These are phyloP conservation scores for Pangasius krempfi DNA, from an alignment of 2,797 vertebrate genomes.

Conservation along the genomic window DNA sequence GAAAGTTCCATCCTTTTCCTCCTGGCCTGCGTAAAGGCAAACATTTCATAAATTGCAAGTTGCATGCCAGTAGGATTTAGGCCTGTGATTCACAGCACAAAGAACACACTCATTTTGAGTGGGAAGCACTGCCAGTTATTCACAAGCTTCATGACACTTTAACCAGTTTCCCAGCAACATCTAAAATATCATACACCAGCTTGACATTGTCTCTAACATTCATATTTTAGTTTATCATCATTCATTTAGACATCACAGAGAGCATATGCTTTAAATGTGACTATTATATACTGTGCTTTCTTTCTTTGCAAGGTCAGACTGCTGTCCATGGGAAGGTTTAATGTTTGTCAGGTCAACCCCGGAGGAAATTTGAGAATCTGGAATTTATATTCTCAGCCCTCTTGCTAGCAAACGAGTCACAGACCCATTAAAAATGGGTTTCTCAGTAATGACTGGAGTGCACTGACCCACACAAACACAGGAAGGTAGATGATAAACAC, in stretches of 20 bases:
- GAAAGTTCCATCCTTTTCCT: constrained; percentile 41
- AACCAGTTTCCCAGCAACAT: constrained; percentile 33
- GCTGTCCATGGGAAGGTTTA: constrained; percentile 15
- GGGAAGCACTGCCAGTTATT: constrained; percentile 39
- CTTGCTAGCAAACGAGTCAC: constrained; percentile 11
- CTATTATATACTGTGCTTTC: not conserved
- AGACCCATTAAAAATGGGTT: constrained; percentile 24
- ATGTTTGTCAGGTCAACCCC: constrained; percentile 15
- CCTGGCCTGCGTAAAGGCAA: constrained; percentile 43
- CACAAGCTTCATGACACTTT: constrained; percentile 43
- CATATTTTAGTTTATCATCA: not conserved
- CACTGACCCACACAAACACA: constrained; percentile 43
- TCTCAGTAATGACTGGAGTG: constrained; percentile 26
- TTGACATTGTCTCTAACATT: not conserved
- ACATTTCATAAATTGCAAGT: constrained; percentile 43
- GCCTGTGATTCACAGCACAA: constrained; percentile 45
- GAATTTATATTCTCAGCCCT: constrained; percentile 18
- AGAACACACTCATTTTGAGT: constrained; percentile 39
- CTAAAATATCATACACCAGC: constrained; percentile 5
- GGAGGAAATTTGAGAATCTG: constrained; percentile 16
- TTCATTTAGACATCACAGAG: not conserved
- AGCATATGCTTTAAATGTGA: not conserved
- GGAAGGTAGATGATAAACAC: constrained; percentile 45
- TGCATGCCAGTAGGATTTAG: constrained; percentile 37
- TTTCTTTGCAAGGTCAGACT: not conserved